phyloP scores from a whole-genome alignment of 2,888 invertebrate species.

The Rotaria socialis region DNA sequence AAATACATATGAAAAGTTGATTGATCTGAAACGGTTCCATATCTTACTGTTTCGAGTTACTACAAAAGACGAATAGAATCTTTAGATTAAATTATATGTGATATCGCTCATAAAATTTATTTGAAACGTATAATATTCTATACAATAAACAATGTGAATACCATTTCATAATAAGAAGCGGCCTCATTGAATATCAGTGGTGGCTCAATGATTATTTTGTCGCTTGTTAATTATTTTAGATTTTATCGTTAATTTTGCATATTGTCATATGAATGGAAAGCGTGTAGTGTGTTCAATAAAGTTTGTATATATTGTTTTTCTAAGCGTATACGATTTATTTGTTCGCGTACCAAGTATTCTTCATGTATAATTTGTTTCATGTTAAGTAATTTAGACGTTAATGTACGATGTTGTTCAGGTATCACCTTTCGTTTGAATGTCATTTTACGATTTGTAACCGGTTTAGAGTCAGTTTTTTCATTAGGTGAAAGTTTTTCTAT shows the following conservation, averaged over 20 bases:
- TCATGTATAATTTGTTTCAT: not conserved
- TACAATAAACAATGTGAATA: too few species aligned
- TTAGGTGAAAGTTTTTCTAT: not conserved
- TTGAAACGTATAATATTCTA: not conserved
- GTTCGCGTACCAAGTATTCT: not conserved
- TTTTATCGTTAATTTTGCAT: not conserved
- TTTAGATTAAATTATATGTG: too few species aligned
- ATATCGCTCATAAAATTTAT: too few species aligned
- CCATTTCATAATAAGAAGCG: too few species aligned
- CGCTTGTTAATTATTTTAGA: not conserved
- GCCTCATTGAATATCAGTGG: too few species aligned
- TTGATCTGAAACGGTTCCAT: too few species aligned
- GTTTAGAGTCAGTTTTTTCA: not conserved
- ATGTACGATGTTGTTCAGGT: not conserved
- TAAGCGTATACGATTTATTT: not conserved
- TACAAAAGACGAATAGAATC: too few species aligned
- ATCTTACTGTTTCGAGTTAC: too few species aligned
- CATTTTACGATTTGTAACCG: not conserved
- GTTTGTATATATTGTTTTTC: not conserved
- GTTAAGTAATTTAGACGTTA: not conserved
- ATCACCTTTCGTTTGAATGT: not conserved
- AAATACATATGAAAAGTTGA: too few species aligned
- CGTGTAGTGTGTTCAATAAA: not conserved
- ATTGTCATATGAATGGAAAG: fast-evolving
- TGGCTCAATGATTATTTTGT: not conserved